Conservation (phyloP, 2,113 vertebrate species). For the Pantherophis guttatus region DNA sequence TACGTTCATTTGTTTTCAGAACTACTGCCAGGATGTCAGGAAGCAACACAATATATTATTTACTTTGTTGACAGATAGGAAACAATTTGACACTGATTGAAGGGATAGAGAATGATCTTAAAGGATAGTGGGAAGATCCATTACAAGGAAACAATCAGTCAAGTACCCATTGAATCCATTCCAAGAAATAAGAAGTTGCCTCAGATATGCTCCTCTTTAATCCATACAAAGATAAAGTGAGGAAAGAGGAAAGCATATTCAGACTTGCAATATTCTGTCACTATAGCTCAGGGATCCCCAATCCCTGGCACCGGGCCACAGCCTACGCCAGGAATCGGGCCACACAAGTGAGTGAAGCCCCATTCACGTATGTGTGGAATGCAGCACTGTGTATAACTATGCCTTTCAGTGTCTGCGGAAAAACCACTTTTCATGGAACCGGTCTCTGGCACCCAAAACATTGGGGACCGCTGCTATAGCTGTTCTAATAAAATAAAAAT, state of each 20-base stretch:
- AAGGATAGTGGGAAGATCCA: background rate
- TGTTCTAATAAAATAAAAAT: background rate
- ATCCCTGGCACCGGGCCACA: background rate
- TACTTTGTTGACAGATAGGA: background rate
- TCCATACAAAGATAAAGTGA: background rate
- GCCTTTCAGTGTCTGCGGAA: background rate
- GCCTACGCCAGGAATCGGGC: background rate
- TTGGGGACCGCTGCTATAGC: background rate
- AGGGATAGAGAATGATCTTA: background rate
- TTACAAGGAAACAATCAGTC: background rate
- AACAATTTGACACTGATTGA: background rate
- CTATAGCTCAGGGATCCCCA: background rate
- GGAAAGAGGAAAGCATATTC: background rate
- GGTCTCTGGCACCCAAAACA: background rate
- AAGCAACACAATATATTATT: background rate
- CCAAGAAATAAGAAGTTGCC: background rate
- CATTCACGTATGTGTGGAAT: background rate
- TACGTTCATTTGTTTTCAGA: background rate
- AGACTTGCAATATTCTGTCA: background rate
- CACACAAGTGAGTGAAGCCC: background rate
- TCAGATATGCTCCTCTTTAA: background rate
- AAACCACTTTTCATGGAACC: background rate
- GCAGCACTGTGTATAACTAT: background rate
- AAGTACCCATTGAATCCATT: background rate
- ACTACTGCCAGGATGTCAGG: constrained; percentile 13